phyloP scores from a whole-genome alignment of 1,140 invertebrate species.

The Papilio polyxenes region DNA sequence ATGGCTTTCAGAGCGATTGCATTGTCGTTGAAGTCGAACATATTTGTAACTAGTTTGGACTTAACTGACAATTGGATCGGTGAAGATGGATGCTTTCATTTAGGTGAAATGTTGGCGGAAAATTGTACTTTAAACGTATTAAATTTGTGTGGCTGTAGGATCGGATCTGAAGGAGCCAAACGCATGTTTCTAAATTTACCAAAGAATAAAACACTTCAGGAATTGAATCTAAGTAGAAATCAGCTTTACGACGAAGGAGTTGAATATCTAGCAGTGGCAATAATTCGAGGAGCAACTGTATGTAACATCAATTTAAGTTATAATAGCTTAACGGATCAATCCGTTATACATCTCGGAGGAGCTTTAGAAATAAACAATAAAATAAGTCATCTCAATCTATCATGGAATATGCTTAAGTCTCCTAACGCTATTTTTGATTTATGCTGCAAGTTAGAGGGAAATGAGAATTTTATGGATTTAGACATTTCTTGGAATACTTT shows the following conservation, averaged over 20 bases:
- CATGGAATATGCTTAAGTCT: slow-evolving; percentile 72
- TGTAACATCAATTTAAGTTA: slow-evolving; percentile 68
- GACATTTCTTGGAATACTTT: slow-evolving; percentile 62
- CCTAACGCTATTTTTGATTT: slow-evolving; percentile 49
- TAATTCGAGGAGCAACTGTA: slow-evolving; percentile 57
- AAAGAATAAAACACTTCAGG: slow-evolving; percentile 53
- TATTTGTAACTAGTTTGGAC: slow-evolving; percentile 60
- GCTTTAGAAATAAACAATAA: slow-evolving; percentile 65
- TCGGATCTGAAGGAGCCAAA: slow-evolving; percentile 62
- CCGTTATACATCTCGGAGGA: slow-evolving; percentile 56
- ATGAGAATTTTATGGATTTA: slow-evolving; percentile 51
- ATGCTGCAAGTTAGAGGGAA: slow-evolving; percentile 48
- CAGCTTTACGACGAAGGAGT: slow-evolving; percentile 62
- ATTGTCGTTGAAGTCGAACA: slow-evolving; percentile 63
- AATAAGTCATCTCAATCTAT: slow-evolving; percentile 71
- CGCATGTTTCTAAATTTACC: slow-evolving; percentile 55
- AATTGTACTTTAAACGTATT: slow-evolving; percentile 65
- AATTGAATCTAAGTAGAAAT: slow-evolving; percentile 67
- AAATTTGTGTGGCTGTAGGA: slow-evolving; percentile 69
- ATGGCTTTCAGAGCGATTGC: slow-evolving; percentile 63
- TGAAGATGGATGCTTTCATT: slow-evolving; percentile 61
- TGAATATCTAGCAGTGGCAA: slow-evolving; percentile 53
- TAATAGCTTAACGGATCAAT: slow-evolving; percentile 63
- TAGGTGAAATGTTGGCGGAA: slow-evolving; percentile 65
- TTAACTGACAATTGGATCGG: slow-evolving; percentile 70